Percentiles rank a stretch among this genome's conserved stretches.
Evolutionary conservation across 2,113 vertebrate species (phyloP).

Genomic region (Galemys pyrenaicus): DNA sequence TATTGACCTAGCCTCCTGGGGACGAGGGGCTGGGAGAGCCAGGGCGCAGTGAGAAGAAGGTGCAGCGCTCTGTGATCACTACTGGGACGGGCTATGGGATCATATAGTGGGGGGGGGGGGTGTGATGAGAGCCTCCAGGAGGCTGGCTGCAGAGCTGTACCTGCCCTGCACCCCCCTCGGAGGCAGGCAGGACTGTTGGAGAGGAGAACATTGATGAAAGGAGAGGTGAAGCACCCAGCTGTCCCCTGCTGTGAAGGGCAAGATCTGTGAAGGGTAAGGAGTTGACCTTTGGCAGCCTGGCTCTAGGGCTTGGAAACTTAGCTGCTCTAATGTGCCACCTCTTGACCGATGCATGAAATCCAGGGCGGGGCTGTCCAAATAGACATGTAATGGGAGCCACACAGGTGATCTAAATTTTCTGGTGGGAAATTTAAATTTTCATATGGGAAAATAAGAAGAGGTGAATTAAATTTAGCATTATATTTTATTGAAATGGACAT

Average conservation of each 20-base stretch:
- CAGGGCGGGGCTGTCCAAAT: not conserved
- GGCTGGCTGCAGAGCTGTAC: not conserved
- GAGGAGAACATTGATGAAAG: not conserved
- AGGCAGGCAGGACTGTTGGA: not conserved
- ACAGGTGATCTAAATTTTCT: not conserved
- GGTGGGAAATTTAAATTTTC: not conserved
- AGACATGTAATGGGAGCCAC: not conserved
- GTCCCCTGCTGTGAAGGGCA: not conserved
- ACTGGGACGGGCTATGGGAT: slow-evolving; percentile 9
- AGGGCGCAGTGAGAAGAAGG: not conserved
- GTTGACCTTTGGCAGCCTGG: not conserved
- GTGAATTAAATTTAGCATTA: not conserved
- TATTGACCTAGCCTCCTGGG: not conserved
- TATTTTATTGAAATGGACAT: not conserved
- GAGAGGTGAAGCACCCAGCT: not conserved
- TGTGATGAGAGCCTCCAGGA: not conserved
- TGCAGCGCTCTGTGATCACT: not conserved
- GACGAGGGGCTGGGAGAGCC: not conserved
- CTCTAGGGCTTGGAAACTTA: not conserved
- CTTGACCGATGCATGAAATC: not conserved
- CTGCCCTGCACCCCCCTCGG: not conserved
- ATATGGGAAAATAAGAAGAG: not conserved
- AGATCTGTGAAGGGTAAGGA: not conserved
- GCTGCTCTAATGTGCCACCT: not conserved
- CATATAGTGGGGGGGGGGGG: not conserved